Conservation (phyloP, 2,888 invertebrate species). For the Drosophila neonasuta region DNA sequence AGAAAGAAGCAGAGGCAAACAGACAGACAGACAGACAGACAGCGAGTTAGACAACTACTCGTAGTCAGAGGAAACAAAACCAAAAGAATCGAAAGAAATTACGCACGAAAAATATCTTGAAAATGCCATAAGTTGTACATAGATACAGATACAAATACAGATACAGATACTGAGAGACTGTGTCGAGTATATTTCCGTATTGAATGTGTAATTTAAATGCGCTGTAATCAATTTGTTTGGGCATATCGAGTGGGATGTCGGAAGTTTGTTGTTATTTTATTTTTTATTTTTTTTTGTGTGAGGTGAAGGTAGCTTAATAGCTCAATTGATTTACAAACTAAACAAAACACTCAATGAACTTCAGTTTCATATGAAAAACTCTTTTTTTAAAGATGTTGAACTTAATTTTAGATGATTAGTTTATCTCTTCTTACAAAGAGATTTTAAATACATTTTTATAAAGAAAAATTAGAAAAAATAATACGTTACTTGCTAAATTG, state of each 20-base stretch:
- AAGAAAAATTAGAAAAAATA: too few species aligned
- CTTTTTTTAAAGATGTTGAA: too few species aligned
- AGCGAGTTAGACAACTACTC: slow-evolving; percentile 18
- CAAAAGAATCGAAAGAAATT: slow-evolving; percentile 67
- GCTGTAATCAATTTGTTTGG: slow-evolving; percentile 51
- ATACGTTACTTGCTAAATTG: too few species aligned
- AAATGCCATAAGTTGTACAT: slow-evolving; percentile 74
- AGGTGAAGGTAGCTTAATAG: slow-evolving; percentile 21
- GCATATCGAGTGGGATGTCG: slow-evolving; percentile 25
- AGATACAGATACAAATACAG: slow-evolving; percentile 24
- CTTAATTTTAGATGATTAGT: too few species aligned
- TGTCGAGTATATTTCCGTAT: slow-evolving; percentile 62
- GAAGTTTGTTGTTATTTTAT: too few species aligned
- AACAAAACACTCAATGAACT: slow-evolving; percentile 33
- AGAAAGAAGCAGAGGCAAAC: slow-evolving; percentile 10
- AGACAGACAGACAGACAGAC: slow-evolving; percentile 13
- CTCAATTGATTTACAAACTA: slow-evolving; percentile 15
- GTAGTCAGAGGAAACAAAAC: slow-evolving; percentile 20
- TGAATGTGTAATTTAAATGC: slow-evolving; percentile 37
- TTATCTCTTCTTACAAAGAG: too few species aligned
- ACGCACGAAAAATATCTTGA: slow-evolving; percentile 77
- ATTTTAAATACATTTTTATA: too few species aligned
- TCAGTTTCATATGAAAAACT: neutral
- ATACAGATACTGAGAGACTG: slow-evolving; percentile 4
- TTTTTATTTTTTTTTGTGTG: neutral